These are phyloP conservation scores for Triplophysa siluroides DNA, from an alignment of 2,113 vertebrate genomes.

Conservation along the genomic window DNA sequence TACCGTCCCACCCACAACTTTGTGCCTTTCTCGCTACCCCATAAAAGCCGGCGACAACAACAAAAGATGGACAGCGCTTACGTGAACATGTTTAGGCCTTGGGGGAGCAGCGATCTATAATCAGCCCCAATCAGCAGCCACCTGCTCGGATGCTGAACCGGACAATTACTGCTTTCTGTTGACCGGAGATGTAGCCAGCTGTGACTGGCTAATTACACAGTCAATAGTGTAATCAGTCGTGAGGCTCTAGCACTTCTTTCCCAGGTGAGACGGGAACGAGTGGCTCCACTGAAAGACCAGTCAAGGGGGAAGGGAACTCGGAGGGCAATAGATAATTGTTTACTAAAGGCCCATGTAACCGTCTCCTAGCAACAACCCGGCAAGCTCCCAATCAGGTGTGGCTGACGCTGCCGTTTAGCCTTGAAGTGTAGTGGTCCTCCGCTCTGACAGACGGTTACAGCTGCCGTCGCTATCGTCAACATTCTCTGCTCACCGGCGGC, in stretches of 20 bases:
- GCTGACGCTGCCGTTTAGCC: slow-evolving; percentile 72
- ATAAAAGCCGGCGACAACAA: not conserved
- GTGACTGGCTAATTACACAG: slow-evolving; percentile 59
- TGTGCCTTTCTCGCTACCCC: not conserved
- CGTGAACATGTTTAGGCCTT: slow-evolving; percentile 21
- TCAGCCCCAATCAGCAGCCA: slow-evolving; percentile 50
- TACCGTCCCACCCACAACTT: not conserved
- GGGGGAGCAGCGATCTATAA: slow-evolving; percentile 16
- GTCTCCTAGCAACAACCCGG: slow-evolving; percentile 85
- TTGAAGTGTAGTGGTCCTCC: slow-evolving; percentile 54
- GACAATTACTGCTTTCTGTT: slow-evolving; percentile 56
- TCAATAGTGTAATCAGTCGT: slow-evolving; percentile 61
- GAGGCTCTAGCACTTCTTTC: slow-evolving; percentile 54
- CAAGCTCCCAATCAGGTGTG: slow-evolving; percentile 79
- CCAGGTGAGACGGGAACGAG: slow-evolving; percentile 71
- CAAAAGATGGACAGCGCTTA: slow-evolving; percentile 20
- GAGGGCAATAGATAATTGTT: slow-evolving; percentile 78
- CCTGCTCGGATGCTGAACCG: slow-evolving; percentile 51
- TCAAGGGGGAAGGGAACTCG: slow-evolving; percentile 60
- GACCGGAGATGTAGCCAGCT: slow-evolving; percentile 55
- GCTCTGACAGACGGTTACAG: slow-evolving; percentile 54
- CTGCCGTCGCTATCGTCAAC: slow-evolving; percentile 39
- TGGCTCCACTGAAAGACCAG: slow-evolving; percentile 52
- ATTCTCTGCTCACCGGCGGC: slow-evolving; percentile 23
- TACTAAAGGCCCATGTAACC: slow-evolving; percentile 80